Evolutionary conservation across 2,113 vertebrate genomes (phyloP).

Genomic region (Osmerus mordax): DNA sequence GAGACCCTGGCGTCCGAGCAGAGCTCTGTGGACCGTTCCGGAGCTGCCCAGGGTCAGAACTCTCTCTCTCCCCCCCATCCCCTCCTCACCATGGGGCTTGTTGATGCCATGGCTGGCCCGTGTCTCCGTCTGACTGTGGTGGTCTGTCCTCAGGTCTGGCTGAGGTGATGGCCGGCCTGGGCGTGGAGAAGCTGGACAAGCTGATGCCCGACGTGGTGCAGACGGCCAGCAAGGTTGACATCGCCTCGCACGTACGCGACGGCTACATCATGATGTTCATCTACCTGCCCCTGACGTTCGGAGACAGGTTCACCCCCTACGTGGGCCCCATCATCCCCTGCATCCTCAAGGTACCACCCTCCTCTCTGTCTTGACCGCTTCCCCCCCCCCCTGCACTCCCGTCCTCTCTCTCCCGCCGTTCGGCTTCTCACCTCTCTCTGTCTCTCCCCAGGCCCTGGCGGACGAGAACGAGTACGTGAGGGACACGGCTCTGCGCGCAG

Average conservation of each 20-base stretch:
- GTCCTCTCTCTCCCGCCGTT: not conserved
- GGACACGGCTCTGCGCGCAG: slow-evolving; percentile 90
- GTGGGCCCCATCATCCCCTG: slow-evolving; percentile 98
- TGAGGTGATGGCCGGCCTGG: slow-evolving; percentile 96
- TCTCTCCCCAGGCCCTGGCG: slow-evolving; percentile 82
- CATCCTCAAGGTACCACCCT: slow-evolving; percentile 87
- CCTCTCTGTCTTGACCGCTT: slow-evolving; percentile 61
- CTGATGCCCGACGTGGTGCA: slow-evolving; percentile 98
- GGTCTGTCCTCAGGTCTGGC: slow-evolving; percentile 79
- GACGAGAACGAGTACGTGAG: slow-evolving; percentile 98
- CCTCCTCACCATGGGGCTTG: not conserved
- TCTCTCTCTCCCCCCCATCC: not conserved
- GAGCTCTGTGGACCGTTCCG: slow-evolving; percentile 97
- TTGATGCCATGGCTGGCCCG: too few species aligned
- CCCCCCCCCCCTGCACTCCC: not conserved
- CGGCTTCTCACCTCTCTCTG: not conserved
- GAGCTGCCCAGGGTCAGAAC: slow-evolving; percentile 88
- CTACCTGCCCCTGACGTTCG: slow-evolving; percentile 96
- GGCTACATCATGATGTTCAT: slow-evolving; percentile 99
- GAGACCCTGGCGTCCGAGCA: slow-evolving; percentile 95
- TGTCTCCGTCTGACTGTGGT: too few species aligned
- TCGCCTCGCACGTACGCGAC: slow-evolving; percentile 96
- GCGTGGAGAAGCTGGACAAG: slow-evolving; percentile 97
- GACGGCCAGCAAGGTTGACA: slow-evolving; percentile 95
- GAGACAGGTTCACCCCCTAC: slow-evolving; percentile 94